These are phyloP conservation scores for Lacanobia oleracea DNA, from an alignment of 2,888 invertebrate species.

Conservation along the genomic window DNA sequence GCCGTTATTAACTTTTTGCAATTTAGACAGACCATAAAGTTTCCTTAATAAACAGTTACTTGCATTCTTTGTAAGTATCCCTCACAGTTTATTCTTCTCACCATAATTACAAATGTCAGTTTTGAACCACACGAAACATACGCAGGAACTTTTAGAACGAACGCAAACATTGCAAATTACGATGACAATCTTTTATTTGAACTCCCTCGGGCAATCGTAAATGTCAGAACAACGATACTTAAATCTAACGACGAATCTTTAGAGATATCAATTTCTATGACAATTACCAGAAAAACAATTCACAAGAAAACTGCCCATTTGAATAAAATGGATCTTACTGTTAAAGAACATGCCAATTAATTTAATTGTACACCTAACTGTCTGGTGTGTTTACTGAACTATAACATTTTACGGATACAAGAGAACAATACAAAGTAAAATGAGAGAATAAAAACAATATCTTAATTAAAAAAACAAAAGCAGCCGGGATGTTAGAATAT, in stretches of 20 bases:
- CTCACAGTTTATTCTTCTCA: neutral
- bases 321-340: neutral
- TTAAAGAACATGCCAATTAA: no score
- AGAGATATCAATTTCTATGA: neutral
- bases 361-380: no score
- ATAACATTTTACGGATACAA: no score
- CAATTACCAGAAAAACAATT: neutral
- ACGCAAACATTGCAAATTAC: neutral
- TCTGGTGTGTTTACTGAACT: no score
- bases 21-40: constrained; percentile 16
- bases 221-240: neutral
- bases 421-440: constrained; percentile 2
- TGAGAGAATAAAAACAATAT: neutral
- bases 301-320: neutral
- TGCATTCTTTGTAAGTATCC: neutral
- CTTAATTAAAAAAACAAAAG: no score
- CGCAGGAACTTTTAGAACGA: neutral
- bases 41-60: constrained; percentile 3
- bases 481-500: no score
- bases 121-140: neutral
- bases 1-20: constrained; percentile 36
- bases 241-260: neutral
- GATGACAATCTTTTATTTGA: neutral
- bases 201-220: neutral
- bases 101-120: neutral